Conservation (phyloP, 1,140 invertebrate species). For the Pectinophora gossypiella region DNA sequence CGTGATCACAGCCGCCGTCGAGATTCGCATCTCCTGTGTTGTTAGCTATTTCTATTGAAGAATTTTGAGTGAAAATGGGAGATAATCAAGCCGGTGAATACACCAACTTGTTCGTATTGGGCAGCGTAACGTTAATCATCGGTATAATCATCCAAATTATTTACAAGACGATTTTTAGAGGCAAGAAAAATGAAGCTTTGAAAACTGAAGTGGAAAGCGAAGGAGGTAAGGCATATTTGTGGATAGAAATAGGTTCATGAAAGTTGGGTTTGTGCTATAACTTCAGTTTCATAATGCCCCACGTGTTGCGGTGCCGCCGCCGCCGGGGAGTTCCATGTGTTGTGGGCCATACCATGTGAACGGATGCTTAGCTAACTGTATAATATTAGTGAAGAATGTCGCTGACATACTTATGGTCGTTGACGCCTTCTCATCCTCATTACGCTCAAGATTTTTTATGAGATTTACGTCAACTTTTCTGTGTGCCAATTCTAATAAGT, state of each 20-base stretch:
- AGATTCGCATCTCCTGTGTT: constrained; percentile 23
- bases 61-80: constrained; percentile 63
- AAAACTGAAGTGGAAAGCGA: constrained; percentile 50
- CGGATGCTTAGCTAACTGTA: constrained; percentile 22
- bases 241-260: neutral
- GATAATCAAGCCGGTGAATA: constrained; percentile 48
- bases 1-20: constrained; percentile 42
- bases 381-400: constrained; percentile 17
- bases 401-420: constrained; percentile 30
- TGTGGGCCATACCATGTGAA: constrained; percentile 11
- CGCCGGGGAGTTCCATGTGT: neutral
- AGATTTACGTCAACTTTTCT: no score
- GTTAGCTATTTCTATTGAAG: constrained; percentile 17
- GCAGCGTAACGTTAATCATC: constrained; percentile 39
- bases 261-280: no score
- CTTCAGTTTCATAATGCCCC: neutral
- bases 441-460: no score
- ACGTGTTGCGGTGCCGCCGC: constrained; percentile 11
- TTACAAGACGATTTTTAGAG: constrained; percentile 54
- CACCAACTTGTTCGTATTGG: constrained; percentile 40
- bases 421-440: no score
- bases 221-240: constrained; percentile 38
- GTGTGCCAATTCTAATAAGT: no score
- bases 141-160: constrained; percentile 56
- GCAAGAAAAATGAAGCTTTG: constrained; percentile 46